phyloP scores from a whole-genome alignment of 2,888 invertebrate genomes.

The Drosophila borborema region DNA sequence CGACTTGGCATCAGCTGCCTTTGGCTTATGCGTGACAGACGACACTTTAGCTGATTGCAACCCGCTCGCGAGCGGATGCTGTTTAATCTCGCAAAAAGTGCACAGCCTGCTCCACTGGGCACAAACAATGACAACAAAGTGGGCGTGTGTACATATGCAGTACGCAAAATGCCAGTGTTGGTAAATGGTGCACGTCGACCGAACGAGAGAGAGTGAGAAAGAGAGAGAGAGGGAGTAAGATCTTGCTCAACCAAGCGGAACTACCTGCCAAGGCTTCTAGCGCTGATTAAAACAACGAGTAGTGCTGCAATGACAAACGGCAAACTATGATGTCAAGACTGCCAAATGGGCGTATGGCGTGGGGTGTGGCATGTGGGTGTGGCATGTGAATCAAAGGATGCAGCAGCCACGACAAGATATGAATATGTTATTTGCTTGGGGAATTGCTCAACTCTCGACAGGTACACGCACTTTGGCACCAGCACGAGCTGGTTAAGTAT shows the following conservation, averaged over 20 bases:
- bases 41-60: conserved; percentile 75
- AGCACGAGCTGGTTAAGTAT: conserved; percentile 16
- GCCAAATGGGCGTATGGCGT: not conserved
- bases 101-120: conserved; percentile 60
- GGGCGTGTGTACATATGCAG: conserved; percentile 34
- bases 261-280: conserved; percentile 59
- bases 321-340: conserved; percentile 30
- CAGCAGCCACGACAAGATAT: conserved; percentile 67
- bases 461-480: conserved; percentile 82
- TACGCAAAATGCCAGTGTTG: conserved; percentile 53
- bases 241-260: conserved; percentile 58
- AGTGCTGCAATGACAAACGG: conserved; percentile 37
- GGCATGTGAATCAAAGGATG: conserved; percentile 53
- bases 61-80: conserved; percentile 10
- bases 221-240: too few relatives aligned
- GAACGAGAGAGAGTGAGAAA: not conserved
- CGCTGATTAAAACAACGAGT: conserved; percentile 67
- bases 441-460: conserved; percentile 83
- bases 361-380: conserved; percentile 20
- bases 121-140: conserved; percentile 56
- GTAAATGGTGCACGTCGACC: conserved; percentile 53
- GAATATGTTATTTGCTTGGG: conserved; percentile 83
- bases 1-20: not conserved
- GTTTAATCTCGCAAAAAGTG: conserved; percentile 71
- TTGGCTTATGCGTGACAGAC: conserved; percentile 17